Evolutionary conservation across 1,140 invertebrate genomes (phyloP).

Genomic region (Philotrypesis tridentata): DNA sequence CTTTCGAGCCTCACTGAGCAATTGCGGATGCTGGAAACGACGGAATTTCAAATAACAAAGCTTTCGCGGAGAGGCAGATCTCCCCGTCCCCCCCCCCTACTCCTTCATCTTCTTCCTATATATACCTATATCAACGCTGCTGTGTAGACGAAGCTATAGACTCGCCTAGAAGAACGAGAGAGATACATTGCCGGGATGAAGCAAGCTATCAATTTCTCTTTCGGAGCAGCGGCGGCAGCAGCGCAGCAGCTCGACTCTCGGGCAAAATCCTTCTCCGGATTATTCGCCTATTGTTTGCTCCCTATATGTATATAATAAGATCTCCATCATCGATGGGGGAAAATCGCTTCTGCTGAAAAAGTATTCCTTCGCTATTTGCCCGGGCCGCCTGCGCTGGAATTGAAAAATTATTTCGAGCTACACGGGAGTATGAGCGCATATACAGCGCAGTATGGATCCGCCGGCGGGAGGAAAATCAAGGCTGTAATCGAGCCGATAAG

Average conservation of each 20-base stretch:
- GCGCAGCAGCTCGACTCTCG: too few species aligned
- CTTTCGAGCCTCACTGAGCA: conserved; percentile 36
- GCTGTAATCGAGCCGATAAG: too few species aligned
- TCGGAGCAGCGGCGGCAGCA: too few species aligned
- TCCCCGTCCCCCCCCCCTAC: too few species aligned
- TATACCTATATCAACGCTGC: background rate
- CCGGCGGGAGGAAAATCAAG: background rate
- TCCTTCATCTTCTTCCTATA: background rate
- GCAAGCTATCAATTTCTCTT: conserved; percentile 45
- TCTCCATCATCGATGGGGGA: background rate
- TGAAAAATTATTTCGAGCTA: conserved; percentile 34
- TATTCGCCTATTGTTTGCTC: conserved; percentile 44
- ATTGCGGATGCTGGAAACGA: conserved; percentile 49
- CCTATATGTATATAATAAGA: conserved; percentile 37
- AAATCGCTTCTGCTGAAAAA: conserved; percentile 43
- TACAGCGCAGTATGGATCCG: too few species aligned
- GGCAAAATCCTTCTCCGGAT: conserved; percentile 40
- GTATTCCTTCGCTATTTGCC: conserved; percentile 48
- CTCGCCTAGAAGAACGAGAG: background rate
- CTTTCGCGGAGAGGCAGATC: background rate
- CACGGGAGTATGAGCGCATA: background rate
- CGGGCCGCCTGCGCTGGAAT: background rate
- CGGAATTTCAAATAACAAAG: conserved; percentile 48
- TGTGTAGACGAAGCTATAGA: background rate
- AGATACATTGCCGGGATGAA: background rate